Conservation (phyloP, 2,797 vertebrate species). For the Crocidura indochinensis region DNA sequence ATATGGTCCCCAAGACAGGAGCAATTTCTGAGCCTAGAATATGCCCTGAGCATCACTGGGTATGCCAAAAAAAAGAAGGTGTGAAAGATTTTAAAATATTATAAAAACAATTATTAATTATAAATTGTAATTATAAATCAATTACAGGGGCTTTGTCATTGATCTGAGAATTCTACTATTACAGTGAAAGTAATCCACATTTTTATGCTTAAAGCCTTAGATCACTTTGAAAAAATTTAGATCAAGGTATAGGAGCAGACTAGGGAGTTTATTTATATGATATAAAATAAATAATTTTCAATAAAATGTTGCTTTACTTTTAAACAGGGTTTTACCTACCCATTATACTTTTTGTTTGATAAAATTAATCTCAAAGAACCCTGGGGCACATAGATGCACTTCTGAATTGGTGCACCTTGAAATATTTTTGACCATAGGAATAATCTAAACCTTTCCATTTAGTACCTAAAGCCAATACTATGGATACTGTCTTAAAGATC, state of each 20-base stretch:
- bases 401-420: constrained; percentile 6
- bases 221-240: constrained; percentile 39
- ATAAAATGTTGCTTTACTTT: background rate
- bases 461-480: background rate
- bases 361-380: constrained; percentile 48
- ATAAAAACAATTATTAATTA: too few relatives aligned
- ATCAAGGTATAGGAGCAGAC: background rate
- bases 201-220: background rate
- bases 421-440: background rate
- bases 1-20: too few relatives aligned
- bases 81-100: too few relatives aligned
- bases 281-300: constrained; percentile 8
- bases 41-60: too few relatives aligned
- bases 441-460: constrained; percentile 28
- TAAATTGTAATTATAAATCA: background rate
- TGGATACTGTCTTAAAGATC: constrained; percentile 9
- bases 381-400: background rate
- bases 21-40: too few relatives aligned
- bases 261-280: constrained; percentile 12
- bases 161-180: background rate
- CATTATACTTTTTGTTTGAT: constrained; percentile 10
- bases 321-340: background rate
- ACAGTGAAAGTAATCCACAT: background rate
- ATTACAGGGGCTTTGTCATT: background rate
- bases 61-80: too few relatives aligned